Conservation (phyloP, 2,888 invertebrate species). For the Gymnoscelis rufifasciata region DNA sequence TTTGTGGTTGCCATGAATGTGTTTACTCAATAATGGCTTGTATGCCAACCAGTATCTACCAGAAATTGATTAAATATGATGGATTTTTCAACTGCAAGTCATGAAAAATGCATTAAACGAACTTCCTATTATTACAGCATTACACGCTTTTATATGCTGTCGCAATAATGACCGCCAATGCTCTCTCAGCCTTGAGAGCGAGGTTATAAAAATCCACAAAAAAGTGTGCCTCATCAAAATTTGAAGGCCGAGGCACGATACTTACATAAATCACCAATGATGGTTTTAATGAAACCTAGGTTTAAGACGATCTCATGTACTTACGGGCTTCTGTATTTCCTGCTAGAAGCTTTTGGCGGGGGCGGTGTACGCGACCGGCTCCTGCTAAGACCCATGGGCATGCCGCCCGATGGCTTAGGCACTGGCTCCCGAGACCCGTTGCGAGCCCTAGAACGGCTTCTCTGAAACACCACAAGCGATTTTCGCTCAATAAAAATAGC, state of each 20-base stretch:
- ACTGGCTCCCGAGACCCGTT: constrained; percentile 72
- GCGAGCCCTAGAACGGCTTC: constrained; percentile 73
- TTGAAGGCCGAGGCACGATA: no score
- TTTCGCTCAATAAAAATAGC: constrained; percentile 38
- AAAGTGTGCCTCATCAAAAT: constrained; percentile 8
- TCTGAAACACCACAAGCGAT: constrained; percentile 59
- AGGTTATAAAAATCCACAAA: constrained; percentile 53
- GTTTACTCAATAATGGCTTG: constrained; percentile 12
- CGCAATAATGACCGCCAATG: constrained; percentile 43
- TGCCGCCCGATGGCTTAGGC: constrained; percentile 54
- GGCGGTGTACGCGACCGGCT: constrained; percentile 77
- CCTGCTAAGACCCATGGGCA: constrained; percentile 71
- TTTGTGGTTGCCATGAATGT: constrained; percentile 21
- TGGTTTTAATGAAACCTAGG: no score
- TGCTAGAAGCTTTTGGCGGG: constrained; percentile 68
- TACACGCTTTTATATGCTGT: constrained; percentile 7
- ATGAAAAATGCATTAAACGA: no score
- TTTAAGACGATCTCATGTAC: constrained; percentile 22
- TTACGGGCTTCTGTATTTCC: constrained; percentile 76
- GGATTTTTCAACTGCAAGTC: no score
- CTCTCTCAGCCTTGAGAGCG: constrained; percentile 55
- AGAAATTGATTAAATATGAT: no score
- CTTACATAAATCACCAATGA: no score
- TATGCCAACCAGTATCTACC: neutral
- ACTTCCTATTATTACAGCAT: neutral